A percentile compares a stretch with the other conserved stretches of the same genome.
Evolutionary conservation across 2,888 invertebrate genomes (phyloP).

Genomic region (Cosmia pyralina): DNA sequence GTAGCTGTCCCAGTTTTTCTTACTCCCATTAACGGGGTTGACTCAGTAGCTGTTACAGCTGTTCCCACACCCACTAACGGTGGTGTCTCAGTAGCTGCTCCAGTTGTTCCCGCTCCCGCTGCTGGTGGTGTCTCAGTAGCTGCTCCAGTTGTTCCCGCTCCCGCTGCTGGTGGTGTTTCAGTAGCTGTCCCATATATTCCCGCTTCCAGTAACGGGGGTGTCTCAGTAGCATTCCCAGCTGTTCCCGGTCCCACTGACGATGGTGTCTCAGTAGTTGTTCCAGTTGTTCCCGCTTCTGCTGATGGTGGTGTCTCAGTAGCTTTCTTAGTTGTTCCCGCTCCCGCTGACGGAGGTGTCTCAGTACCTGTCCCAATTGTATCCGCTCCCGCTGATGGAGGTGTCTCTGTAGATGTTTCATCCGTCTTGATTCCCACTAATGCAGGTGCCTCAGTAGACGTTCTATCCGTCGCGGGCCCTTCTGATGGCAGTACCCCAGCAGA

Average conservation of each 20-base stretch:
- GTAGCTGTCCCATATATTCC: too few relatives aligned
- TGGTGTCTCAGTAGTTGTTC: neutral
- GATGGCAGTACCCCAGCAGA: neutral
- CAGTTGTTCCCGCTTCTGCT: neutral
- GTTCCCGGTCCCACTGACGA: neutral
- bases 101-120: too few relatives aligned
- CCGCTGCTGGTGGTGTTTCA: too few relatives aligned
- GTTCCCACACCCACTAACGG: too few relatives aligned
- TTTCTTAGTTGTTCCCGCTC: neutral
- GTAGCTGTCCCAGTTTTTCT: too few relatives aligned
- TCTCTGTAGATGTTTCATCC: accelerated
- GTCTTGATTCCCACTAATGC: neutral
- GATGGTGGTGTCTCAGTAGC: neutral
- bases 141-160: too few relatives aligned
- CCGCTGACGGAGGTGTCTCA: neutral
- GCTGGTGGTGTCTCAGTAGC: too few relatives aligned
- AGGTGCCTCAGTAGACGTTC: neutral
- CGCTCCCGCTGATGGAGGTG: neutral
- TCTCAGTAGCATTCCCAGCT: slow-evolving; percentile 6
- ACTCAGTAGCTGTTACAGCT: too few relatives aligned
- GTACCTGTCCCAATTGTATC: neutral
- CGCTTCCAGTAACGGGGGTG: too few relatives aligned
- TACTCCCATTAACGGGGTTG: too few relatives aligned
- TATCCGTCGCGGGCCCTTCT: neutral
- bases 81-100: too few relatives aligned